Evolutionary conservation across 2,113 vertebrate genomes (phyloP).

Genomic region (Hyperoodon ampullatus): DNA sequence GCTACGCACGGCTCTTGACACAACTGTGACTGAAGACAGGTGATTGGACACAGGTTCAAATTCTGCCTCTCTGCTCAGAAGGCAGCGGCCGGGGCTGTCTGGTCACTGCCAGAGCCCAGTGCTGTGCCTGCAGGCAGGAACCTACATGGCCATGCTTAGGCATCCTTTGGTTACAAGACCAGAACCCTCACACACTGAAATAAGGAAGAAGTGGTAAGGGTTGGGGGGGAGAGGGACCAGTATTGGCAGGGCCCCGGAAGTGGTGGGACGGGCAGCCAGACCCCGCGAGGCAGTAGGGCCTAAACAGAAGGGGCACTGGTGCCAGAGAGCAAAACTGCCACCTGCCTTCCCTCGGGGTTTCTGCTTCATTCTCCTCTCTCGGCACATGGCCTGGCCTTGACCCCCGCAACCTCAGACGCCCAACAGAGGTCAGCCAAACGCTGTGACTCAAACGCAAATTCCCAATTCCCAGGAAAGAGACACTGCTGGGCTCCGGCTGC

Average conservation of each 20-base stretch:
- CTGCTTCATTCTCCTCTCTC: background rate
- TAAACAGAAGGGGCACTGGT: background rate
- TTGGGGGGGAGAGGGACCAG: too few relatives aligned
- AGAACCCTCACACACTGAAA: background rate
- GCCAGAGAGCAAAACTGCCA: background rate
- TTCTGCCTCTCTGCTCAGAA: background rate
- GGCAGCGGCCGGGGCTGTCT: background rate
- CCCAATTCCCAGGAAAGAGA: background rate
- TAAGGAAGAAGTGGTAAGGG: background rate
- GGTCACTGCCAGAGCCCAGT: background rate
- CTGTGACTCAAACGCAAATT: background rate
- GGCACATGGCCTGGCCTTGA: background rate
- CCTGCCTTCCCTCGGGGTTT: fast-evolving
- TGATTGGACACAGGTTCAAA: background rate
- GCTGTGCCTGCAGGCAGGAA: background rate
- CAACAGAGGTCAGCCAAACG: background rate
- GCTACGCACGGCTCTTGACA: background rate
- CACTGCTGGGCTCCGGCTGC: background rate
- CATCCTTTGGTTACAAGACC: background rate
- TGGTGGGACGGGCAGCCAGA: background rate
- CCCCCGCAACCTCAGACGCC: background rate
- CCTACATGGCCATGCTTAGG: background rate
- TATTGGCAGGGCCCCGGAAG: background rate
- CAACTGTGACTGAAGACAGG: fast-evolving
- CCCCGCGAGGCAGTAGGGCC: background rate